Evolutionary conservation across 2,797 vertebrate species (phyloP), one percentile per base, ranked within the genome.

Genomic region (Myotis findleyi): DNA sequence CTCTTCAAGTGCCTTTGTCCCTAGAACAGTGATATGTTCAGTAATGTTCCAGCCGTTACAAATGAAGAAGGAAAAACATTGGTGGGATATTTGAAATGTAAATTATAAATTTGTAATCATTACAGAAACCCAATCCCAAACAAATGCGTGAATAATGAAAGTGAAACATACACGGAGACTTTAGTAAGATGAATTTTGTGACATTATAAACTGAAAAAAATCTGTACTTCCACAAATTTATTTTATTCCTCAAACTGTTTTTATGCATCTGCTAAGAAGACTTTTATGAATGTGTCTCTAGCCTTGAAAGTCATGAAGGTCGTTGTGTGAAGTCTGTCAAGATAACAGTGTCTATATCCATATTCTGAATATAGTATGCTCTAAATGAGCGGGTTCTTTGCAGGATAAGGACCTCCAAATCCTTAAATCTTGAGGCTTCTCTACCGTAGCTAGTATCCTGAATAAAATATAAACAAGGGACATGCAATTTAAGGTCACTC

Each of bases 71-170:
- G 59, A 17, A 73, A 92, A 92, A 47, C 73, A 87, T 3, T 69
- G 59, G 20, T 86, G 36, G 84, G 62, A n/a, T 90, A 73, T 82
- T 96, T 96, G 87, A 94, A 96, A 94, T 94, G 59, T 66, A 95
- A 93, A 79, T 94, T 90, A 89, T 87, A 93, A 95, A 96, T 77
- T 80, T 88, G 41, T 86, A 84, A 64, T 87, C 33, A 27, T 84
- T 88, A 68, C 38, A 87, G 79, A 93, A 96, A 87, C 21, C 38
- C 36, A 80, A 30, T 82, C 11, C 30, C 53, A 96, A 97, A 94
- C 44, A 92, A 94, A 92, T 41, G 72, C 73, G 69, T 71, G 38
- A 93, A 76, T 84, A 93, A 96, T 86, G 72, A 95, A 95, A 94
- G 25, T 18, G 88, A 93, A 94, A 53, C 30, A 36, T 64, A 44